A percentile compares a stretch with the other conserved stretches of the same genome.
phyloP scores from a whole-genome alignment of 1,140 invertebrate genomes.

The Anadara kagoshimensis region DNA sequence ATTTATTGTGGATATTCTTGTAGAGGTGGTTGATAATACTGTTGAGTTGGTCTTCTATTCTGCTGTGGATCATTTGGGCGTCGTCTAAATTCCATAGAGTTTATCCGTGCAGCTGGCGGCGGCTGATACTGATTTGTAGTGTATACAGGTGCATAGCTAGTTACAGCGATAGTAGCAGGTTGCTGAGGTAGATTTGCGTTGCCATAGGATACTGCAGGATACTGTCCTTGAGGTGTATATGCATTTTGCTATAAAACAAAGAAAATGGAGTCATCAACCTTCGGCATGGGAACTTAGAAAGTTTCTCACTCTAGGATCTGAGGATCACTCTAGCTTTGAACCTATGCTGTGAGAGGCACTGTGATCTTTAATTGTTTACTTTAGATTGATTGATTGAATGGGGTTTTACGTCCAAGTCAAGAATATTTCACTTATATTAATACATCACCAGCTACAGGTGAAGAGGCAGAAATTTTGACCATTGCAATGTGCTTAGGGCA shows the following conservation, averaged over 20 bases:
- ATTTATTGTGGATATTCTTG: constrained; percentile 28
- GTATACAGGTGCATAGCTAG: too few relatives aligned
- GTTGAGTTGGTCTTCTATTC: constrained; percentile 39
- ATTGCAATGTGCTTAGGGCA: too few relatives aligned
- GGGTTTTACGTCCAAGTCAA: too few relatives aligned
- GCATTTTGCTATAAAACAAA: constrained; percentile 11
- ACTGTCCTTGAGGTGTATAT: constrained; percentile 19
- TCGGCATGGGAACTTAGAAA: too few relatives aligned
- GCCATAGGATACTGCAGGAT: background rate
- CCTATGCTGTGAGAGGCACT: too few relatives aligned
- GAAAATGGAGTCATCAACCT: background rate
- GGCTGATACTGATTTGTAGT: background rate
- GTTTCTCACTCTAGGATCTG: too few relatives aligned
- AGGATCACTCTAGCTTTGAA: too few relatives aligned
- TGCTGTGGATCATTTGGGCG: constrained; percentile 32
- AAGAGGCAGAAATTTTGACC: too few relatives aligned
- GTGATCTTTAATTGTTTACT: too few relatives aligned
- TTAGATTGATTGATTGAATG: too few relatives aligned
- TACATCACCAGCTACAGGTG: too few relatives aligned
- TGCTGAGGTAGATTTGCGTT: background rate
- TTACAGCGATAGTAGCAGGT: background rate
- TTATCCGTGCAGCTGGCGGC: constrained; percentile 4
- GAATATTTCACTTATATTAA: too few relatives aligned
- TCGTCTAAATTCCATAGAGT: constrained; percentile 56
- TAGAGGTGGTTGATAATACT: constrained; percentile 48